Evolutionary conservation across 2,113 vertebrate species (phyloP).

Genomic region (Phylloscopus trochiloides): DNA sequence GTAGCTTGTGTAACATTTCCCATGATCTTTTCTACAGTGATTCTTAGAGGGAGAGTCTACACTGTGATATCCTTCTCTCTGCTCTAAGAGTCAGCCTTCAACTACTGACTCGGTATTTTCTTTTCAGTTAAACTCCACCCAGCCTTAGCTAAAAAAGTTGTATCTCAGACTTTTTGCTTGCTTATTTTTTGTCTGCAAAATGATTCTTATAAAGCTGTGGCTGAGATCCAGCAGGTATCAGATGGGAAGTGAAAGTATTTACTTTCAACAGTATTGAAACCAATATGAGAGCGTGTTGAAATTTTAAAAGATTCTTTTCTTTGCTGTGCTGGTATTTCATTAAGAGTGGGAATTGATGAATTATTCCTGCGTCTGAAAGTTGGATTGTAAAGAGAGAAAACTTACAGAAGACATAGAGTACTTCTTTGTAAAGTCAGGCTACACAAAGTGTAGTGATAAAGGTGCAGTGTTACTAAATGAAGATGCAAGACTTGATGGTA

Average conservation of each 20-base stretch:
- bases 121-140: not conserved
- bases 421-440: not conserved
- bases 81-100: not conserved
- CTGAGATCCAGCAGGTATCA: not conserved
- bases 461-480: not conserved
- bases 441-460: not conserved
- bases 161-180: not conserved
- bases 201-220: not conserved
- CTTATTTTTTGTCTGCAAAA: not conserved
- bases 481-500: not conserved
- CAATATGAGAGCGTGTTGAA: not conserved
- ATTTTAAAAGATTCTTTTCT: not conserved
- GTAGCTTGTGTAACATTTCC: accelerated
- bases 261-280: not conserved
- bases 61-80: not conserved
- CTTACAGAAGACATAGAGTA: not conserved
- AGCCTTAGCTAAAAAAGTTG: not conserved
- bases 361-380: not conserved
- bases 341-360: not conserved
- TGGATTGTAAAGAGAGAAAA: not conserved
- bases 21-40: not conserved
- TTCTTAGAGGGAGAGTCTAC: not conserved
- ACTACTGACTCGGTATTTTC: not conserved
- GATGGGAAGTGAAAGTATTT: not conserved
- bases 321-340: not conserved